Base-by-base conservation (phyloP, 2,113 vertebrate genomes). In the Tetraodon nigroviridis region DNA sequence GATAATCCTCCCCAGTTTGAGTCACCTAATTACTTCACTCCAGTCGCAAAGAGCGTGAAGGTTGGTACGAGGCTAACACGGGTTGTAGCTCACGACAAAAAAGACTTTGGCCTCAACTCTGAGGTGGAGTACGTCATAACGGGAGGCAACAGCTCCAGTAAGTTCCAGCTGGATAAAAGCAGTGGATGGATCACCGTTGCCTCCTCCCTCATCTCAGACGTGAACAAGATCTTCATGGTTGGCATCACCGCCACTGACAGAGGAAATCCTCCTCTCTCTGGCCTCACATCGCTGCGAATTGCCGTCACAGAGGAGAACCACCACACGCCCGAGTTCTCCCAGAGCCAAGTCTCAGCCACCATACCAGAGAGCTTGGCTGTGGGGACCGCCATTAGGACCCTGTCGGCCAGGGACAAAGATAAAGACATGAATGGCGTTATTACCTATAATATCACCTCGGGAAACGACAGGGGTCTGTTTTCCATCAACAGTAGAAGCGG, bases 281-380 rank as follows among this genome's bases (percentile, higher is more conserved):
- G 92, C 0, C 88, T 89, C 55, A 87, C 89, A 0, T 76, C 85
- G 4, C 89, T 97, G 56, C 91, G 89, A 45, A 90, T 99, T 50
- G 87, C 91, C 0, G 92, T 99, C 41, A 99, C 97, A 0, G 96
- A 99, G 69, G 97, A 98, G 75, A 99, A 99, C 73, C 92, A 94
- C 73, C 93, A 98, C 50, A 95, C 93, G 0, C 97, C 97, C 0
- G 95, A 97, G 73, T 99, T 99, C 86, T 96, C 95, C 7, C 95
- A 98, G 80, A 94, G 85, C 84, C 93, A 90, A 51, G 87, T 97
- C 76, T 94, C 89, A 1, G 78, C 92, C 11, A 93, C 92, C 0
- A 61, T 97, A 60, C 91, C 91, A 0, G 97, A 99, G 84, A 95
- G 93, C 71, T 91, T 94, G 12, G 83, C 86, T 13, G 67, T 95